Percentiles rank a stretch among this genome's conserved stretches.
Evolutionary conservation across 2,797 vertebrate genomes (phyloP).

Genomic region (Coracias cyanogaster): DNA sequence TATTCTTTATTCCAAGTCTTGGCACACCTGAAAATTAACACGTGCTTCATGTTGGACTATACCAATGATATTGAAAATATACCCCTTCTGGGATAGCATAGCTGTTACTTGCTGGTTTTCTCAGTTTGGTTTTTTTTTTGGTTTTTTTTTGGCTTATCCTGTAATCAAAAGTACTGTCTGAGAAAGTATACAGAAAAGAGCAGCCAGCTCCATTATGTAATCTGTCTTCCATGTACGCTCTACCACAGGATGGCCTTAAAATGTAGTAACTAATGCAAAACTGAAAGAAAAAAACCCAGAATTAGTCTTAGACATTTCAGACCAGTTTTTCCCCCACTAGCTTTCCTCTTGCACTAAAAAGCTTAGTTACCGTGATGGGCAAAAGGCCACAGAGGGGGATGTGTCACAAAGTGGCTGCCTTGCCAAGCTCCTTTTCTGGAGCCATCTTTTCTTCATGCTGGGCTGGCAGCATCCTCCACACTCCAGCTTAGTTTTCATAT

Average conservation of each 20-base stretch:
- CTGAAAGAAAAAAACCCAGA: neutral
- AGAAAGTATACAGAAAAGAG: conserved; percentile 30
- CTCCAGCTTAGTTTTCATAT: neutral
- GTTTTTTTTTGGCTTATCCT: neutral
- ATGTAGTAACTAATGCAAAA: neutral
- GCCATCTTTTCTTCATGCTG: accelerated
- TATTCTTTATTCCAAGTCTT: conserved; percentile 7
- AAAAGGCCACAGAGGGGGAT: neutral
- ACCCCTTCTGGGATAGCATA: conserved; percentile 39
- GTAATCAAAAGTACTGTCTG: conserved; percentile 22
- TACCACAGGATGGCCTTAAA: conserved; percentile 24
- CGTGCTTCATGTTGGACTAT: conserved; percentile 40
- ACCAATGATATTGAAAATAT: conserved; percentile 52
- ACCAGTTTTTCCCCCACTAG: neutral
- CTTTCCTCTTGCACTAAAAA: neutral
- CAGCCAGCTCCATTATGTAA: conserved; percentile 44
- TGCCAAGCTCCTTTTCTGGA: neutral
- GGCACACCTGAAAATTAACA: conserved; percentile 8
- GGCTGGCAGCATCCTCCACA: neutral
- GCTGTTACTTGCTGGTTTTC: conserved; percentile 38
- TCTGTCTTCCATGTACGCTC: conserved; percentile 10
- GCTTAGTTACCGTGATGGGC: neutral
- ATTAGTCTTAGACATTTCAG: neutral
- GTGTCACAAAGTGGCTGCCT: neutral
- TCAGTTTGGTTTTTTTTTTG: no score